Base-by-base conservation (phyloP, 1,140 invertebrate genomes). In the Paraescarpia echinospica region DNA sequence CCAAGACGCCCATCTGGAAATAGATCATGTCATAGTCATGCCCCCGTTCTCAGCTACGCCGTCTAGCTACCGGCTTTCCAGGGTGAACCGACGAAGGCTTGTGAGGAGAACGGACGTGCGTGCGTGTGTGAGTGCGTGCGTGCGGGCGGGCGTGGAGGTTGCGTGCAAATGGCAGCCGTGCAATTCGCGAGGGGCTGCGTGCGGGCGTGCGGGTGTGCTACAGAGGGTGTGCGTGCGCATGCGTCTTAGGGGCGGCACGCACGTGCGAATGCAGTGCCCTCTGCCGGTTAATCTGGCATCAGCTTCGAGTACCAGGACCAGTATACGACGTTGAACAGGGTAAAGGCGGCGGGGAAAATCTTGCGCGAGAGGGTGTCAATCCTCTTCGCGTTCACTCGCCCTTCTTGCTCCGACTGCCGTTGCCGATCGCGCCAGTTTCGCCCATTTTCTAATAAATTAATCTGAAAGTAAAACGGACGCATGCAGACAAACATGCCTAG, bases 1-100 rank as follows among this genome's bases (percentile, higher is more conserved):
- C 93, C 33, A 92, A 35, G n/a, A 93, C 77, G 34, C 91, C 92
- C 31, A 93, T 93, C 93, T 93, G 90, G 27, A 92, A 91, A 92
- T 48, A 92, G 33, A 92, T 48, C 34, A 41, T 12, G 41, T 34
- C 34, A 90, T 27, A 22, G 35, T 90, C 34, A 90, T 34, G 35
- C 34, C 90, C 34, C 34, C 34, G 35, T 41, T 12, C 34, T 4
- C 34, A 34, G 33, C 33, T 34, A 34, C 2, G 35, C 90, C 34
- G 90, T 33, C 18, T 22, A 90, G 90, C 90, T 90, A 90, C 34
- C 90, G 90, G 34, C 18, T 18, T 34, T 34, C 90, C 34, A 31
- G 90, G 35, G 33, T 27, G 18, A 31, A 41, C 4, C 34, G 35
- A 33, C 34, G 35, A 90, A 33, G 18, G 90, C 18, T 34, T 34